Evolutionary conservation across 2,888 invertebrate species (phyloP).

Genomic region (Argyresthia goedartella): DNA sequence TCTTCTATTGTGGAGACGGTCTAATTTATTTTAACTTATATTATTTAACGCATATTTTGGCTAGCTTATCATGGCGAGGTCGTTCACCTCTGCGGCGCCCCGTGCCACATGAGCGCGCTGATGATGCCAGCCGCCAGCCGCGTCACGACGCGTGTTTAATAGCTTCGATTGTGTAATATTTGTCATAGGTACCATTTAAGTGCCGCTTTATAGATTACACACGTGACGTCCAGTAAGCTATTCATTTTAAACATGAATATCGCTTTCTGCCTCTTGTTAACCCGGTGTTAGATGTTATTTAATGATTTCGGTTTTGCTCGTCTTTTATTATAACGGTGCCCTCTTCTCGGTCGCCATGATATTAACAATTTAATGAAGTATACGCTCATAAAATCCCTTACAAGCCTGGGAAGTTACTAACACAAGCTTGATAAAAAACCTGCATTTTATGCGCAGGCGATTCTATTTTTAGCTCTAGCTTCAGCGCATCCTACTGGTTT

Average conservation of each 20-base stretch:
- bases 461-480: conserved; percentile 56
- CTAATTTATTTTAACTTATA: not conserved
- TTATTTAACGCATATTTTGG: conserved; percentile 25
- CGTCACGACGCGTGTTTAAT: not conserved
- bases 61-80: conserved; percentile 35
- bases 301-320: too few relatives aligned
- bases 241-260: not conserved
- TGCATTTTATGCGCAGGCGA: conserved; percentile 47
- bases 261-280: not conserved
- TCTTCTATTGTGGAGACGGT: too few relatives aligned
- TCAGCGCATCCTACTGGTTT: conserved; percentile 58
- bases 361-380: conserved; percentile 43
- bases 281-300: too few relatives aligned
- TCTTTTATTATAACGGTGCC: conserved; percentile 24
- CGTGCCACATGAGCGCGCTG: conserved; percentile 28
- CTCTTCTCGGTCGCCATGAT: conserved; percentile 18
- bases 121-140: too few relatives aligned
- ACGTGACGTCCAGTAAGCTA: not conserved
- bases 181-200: not conserved
- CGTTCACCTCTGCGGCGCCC: conserved; percentile 42
- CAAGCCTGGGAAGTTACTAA: conserved; percentile 45
- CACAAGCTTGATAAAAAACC: conserved; percentile 45
- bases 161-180: not conserved
- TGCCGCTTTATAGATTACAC: not conserved
- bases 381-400: conserved; percentile 36